A percentile compares a stretch with the other conserved stretches of the same genome.
These are phyloP conservation scores for Ctenopoma multispine DNA, from an alignment of 2,797 vertebrate genomes.

Conservation along the genomic window DNA sequence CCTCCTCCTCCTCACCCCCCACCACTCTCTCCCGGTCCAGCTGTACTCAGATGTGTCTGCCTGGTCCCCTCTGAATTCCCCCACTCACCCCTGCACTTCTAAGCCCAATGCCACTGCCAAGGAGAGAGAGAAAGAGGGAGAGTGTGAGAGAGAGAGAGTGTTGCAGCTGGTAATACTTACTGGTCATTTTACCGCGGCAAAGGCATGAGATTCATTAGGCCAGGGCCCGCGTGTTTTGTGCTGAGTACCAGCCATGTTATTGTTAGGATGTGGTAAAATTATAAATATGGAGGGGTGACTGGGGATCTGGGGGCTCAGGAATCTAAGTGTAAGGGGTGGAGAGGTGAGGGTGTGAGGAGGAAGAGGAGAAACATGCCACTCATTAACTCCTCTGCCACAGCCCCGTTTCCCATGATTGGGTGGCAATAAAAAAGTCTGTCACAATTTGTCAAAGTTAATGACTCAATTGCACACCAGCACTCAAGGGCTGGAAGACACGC, in stretches of 20 bases:
- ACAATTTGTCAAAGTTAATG: constrained; percentile 90
- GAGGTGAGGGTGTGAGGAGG: constrained; percentile 53
- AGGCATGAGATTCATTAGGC: constrained; percentile 98
- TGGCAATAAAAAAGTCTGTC: constrained; percentile 85
- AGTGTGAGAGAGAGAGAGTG: constrained; percentile 79
- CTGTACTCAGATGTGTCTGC: constrained; percentile 95
- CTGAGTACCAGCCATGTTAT: constrained; percentile 97
- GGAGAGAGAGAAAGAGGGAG: constrained; percentile 61
- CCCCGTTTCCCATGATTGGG: constrained; percentile 84
- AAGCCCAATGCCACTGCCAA: constrained; percentile 88
- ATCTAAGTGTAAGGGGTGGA: constrained; percentile 85
- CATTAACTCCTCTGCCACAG: constrained; percentile 91
- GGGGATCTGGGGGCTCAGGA: constrained; percentile 77
- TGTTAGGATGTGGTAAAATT: constrained; percentile 99
- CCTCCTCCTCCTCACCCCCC: constrained; percentile 36
- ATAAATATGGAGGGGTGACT: constrained; percentile 93
- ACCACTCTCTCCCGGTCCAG: constrained; percentile 81
- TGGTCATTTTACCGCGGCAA: constrained; percentile 91
- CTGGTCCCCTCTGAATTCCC: constrained; percentile 72
- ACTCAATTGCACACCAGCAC: constrained; percentile 83
- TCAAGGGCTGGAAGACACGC: constrained; percentile 73
- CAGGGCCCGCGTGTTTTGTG: constrained; percentile 95
- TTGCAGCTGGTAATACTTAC: constrained; percentile 99
- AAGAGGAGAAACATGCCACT: constrained; percentile 89
- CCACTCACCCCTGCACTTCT: constrained; percentile 60